Percentiles rank a stretch among this genome's conserved stretches.
These are phyloP conservation scores for Falco columbarius DNA, from an alignment of 2,797 vertebrate genomes.

Conservation along the genomic window DNA sequence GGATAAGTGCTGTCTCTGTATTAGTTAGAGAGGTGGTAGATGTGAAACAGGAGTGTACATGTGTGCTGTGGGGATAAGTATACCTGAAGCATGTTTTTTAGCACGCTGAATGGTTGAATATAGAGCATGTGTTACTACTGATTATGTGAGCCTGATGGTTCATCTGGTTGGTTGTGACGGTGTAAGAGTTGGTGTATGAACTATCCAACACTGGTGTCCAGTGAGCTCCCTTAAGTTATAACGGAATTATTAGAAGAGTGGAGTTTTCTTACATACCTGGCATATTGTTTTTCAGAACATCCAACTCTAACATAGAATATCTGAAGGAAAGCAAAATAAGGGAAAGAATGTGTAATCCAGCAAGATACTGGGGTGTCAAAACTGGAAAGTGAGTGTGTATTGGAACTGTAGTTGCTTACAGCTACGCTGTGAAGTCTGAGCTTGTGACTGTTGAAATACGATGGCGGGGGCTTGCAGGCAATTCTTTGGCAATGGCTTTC, in stretches of 20 bases:
- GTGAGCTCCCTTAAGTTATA: not conserved
- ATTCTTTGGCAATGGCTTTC: not conserved
- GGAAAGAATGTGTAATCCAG: not conserved
- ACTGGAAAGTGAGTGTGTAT: fast-evolving
- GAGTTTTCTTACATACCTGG: fast-evolving
- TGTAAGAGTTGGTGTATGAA: not conserved
- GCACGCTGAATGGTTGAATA: fast-evolving
- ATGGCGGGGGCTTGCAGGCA: not conserved
- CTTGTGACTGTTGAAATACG: not conserved
- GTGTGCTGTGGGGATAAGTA: not conserved
- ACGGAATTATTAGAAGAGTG: not conserved
- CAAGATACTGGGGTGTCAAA: not conserved
- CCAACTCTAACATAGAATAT: not conserved
- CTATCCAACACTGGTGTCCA: fast-evolving
- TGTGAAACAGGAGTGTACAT: fast-evolving
- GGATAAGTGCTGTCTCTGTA: fast-evolving
- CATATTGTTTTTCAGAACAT: fast-evolving
- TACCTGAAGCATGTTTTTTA: not conserved
- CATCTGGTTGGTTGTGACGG: not conserved
- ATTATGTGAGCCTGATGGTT: not conserved
- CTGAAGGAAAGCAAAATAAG: not conserved
- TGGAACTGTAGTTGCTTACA: not conserved
- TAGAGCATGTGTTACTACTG: fast-evolving
- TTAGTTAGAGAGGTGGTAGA: not conserved
- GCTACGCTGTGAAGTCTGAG: not conserved